Percentiles rank a stretch among this genome's conserved stretches.
phyloP scores from a whole-genome alignment of 2,797 vertebrate genomes.

The Melanotaenia parkinsoni region DNA sequence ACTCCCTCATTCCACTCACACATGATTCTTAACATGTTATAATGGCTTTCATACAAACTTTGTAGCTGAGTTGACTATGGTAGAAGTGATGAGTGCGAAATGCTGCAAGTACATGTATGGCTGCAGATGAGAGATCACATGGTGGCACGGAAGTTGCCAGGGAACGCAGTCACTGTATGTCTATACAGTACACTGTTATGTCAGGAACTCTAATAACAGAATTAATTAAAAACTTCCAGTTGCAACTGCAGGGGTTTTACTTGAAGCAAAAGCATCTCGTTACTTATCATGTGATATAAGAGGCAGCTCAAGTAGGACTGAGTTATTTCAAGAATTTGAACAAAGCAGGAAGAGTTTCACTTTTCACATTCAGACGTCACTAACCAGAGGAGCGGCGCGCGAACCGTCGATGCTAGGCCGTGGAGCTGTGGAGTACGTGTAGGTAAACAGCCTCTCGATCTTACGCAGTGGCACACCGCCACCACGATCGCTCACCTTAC shows the following conservation, averaged over 20 bases:
- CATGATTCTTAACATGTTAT: no score
- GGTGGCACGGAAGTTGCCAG: no score
- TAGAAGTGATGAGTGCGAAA: no score
- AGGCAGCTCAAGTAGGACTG: background rate
- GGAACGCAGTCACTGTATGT: background rate
- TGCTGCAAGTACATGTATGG: no score
- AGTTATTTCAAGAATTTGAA: background rate
- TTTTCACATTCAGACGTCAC: background rate
- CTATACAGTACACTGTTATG: background rate
- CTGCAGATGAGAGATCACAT: no score
- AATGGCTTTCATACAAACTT: no score
- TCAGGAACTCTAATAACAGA: background rate
- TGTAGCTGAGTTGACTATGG: no score
- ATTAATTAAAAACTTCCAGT: background rate
- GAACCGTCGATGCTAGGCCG: constrained; percentile 88
- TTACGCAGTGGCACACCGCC: constrained; percentile 96
- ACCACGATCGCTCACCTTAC: constrained; percentile 94
- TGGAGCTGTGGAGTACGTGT: constrained; percentile 98
- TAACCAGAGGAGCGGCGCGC: constrained; percentile 91
- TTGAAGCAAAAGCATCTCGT: background rate
- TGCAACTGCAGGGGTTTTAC: background rate
- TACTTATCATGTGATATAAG: background rate
- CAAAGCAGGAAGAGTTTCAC: background rate
- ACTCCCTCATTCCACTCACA: no score
- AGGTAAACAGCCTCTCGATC: constrained; percentile 96